A percentile compares a stretch with the other conserved stretches of the same genome.
Conservation (phyloP, 2,113 vertebrate genomes). For the Bubo scandiacus region DNA sequence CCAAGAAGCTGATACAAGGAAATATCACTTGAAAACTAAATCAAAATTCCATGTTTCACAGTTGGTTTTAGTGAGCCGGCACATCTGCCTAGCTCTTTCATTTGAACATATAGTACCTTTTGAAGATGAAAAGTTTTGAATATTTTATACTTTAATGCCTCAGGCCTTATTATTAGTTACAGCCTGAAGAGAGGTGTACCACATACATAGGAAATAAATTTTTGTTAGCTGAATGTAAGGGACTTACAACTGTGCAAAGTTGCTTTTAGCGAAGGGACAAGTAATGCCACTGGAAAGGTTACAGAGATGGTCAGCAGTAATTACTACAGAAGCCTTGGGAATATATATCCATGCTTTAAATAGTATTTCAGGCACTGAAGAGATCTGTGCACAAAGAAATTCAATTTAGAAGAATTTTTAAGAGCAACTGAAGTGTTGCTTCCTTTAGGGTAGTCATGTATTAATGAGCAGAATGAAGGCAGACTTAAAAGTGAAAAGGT, state of each 20-base stretch:
- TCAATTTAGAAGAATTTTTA: not conserved
- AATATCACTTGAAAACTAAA: not conserved
- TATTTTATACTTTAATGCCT: not conserved
- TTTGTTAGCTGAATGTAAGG: not conserved
- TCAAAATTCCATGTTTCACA: not conserved
- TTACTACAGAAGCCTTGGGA: not conserved
- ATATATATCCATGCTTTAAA: not conserved
- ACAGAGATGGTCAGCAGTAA: not conserved
- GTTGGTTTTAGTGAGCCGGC: not conserved
- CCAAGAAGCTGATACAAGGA: not conserved
- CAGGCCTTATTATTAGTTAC: not conserved
- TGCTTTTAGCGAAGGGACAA: not conserved
- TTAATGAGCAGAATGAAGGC: not conserved
- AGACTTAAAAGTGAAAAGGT: not conserved
- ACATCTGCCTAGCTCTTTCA: not conserved
- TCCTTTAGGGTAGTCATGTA: not conserved
- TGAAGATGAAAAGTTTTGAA: not conserved
- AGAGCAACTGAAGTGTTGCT: not conserved
- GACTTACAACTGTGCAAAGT: not conserved
- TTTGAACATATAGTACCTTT: not conserved
- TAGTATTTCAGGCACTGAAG: not conserved
- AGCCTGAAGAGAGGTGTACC: not conserved
- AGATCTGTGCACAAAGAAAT: not conserved
- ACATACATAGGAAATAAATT: not conserved
- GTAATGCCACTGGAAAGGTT: not conserved